phyloP scores from a whole-genome alignment of 1,140 invertebrate species.

The Marisa cornuarietis region DNA sequence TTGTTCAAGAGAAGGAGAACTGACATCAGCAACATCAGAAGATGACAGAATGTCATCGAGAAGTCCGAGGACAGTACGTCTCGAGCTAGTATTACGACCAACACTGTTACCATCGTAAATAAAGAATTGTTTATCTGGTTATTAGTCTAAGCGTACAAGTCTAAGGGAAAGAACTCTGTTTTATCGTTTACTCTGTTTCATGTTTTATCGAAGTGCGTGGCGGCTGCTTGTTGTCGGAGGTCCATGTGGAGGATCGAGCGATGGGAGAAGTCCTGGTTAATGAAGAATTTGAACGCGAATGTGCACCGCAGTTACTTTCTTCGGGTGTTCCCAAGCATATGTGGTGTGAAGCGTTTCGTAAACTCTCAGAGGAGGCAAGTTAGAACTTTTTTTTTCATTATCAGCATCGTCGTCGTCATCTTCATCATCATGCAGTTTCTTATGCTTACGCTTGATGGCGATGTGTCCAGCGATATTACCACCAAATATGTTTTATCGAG shows the following conservation, averaged over 20 bases:
- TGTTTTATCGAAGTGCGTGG: background rate
- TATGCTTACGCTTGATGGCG: no score
- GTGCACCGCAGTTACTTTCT: constrained; percentile 29
- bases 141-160: no score
- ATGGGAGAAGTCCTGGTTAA: constrained; percentile 6
- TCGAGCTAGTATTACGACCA: no score
- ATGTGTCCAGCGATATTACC: no score
- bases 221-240: background rate
- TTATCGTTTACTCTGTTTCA: no score
- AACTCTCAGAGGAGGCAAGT: constrained; percentile 37
- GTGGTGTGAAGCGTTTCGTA: constrained; percentile 36
- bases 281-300: constrained; percentile 33
- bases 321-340: constrained; percentile 38
- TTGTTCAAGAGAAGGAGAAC: no score
- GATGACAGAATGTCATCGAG: no score
- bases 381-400: background rate
- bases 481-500: background rate
- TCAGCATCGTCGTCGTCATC: background rate
- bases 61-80: no score
- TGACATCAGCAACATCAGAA: no score
- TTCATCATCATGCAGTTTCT: background rate
- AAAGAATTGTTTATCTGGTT: no score
- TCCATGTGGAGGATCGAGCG: background rate
- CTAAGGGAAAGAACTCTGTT: background rate
- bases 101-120: no score